Percentiles rank a stretch among this genome's conserved stretches.
Conservation (phyloP, 2,888 invertebrate species). For the Sesia bembeciformis region DNA sequence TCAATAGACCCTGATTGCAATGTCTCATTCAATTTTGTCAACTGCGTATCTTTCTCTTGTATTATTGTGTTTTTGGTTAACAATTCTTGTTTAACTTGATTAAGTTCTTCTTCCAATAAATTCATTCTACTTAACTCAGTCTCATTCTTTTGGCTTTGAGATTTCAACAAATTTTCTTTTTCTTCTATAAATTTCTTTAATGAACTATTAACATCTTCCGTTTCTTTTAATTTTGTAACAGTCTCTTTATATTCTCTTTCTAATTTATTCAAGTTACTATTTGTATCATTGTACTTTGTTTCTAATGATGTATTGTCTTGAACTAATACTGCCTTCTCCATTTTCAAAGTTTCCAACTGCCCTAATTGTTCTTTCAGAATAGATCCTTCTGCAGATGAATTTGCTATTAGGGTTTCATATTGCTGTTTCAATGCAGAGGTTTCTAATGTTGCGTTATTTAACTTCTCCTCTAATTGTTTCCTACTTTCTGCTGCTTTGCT, state of each 20-base stretch:
- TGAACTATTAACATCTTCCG: slow-evolving; percentile 23
- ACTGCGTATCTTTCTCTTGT: slow-evolving; percentile 38
- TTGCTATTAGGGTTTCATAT: slow-evolving; percentile 53
- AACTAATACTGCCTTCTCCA: slow-evolving; percentile 37
- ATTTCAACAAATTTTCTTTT: slow-evolving; percentile 44
- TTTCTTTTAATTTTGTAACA: slow-evolving; percentile 37
- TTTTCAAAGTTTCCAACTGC: slow-evolving; percentile 45
- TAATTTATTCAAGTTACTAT: slow-evolving; percentile 33
- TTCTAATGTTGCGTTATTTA: slow-evolving; percentile 50
- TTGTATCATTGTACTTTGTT: slow-evolving; percentile 33
- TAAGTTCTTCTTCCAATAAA: slow-evolving; percentile 37
- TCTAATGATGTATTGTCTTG: slow-evolving; percentile 49
- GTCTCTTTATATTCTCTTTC: slow-evolving; percentile 34
- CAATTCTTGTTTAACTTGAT: slow-evolving; percentile 35
- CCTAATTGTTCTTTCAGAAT: slow-evolving; percentile 49
- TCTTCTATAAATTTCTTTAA: slow-evolving; percentile 40
- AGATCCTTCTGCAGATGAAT: slow-evolving; percentile 55
- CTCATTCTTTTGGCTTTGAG: slow-evolving; percentile 34
- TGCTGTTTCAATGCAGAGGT: slow-evolving; percentile 49
- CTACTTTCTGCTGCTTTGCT: slow-evolving; percentile 52
- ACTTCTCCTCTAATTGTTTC: slow-evolving; percentile 59
- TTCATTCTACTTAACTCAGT: slow-evolving; percentile 34
- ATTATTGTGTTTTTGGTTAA: slow-evolving; percentile 30
- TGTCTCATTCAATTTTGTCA: slow-evolving; percentile 36
- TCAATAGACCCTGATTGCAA: slow-evolving; percentile 39